Evolutionary conservation across 1,140 invertebrate genomes (phyloP).

Genomic region (Drosophila gunungcola): DNA sequence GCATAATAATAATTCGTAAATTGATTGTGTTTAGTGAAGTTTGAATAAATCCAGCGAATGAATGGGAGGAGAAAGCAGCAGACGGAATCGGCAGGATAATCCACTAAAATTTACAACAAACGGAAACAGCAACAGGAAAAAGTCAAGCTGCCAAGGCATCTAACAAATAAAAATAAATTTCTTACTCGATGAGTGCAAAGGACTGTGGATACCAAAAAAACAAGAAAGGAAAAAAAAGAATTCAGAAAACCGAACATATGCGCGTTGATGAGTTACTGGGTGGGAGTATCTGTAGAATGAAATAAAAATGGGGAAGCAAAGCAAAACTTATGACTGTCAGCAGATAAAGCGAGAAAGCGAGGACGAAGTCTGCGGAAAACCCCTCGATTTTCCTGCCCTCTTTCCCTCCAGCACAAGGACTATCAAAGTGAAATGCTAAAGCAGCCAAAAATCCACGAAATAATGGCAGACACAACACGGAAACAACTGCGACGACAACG

Average conservation of each 20-base stretch:
- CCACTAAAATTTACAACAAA: conserved; percentile 83
- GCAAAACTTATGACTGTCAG: conserved; percentile 82
- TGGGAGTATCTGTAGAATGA: conserved; percentile 57
- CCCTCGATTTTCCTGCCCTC: background rate
- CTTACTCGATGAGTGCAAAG: conserved; percentile 34
- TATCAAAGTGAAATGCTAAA: conserved; percentile 84
- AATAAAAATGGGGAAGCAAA: conserved; percentile 83
- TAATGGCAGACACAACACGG: conserved; percentile 81
- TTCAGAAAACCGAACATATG: conserved; percentile 64
- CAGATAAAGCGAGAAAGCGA: conserved; percentile 76
- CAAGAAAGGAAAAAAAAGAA: conserved; percentile 12
- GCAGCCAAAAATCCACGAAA: conserved; percentile 83
- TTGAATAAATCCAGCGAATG: conserved; percentile 76
- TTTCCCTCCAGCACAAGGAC: conserved; percentile 33
- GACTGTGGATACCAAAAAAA: conserved; percentile 5
- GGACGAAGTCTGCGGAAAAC: conserved; percentile 5
- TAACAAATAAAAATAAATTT: conserved; percentile 83
- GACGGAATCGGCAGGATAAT: conserved; percentile 71
- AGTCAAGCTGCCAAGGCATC: conserved; percentile 62
- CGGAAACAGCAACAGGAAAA: conserved; percentile 83
- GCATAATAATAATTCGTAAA: conserved; percentile 82
- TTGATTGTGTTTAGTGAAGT: conserved; percentile 84
- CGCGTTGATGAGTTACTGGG: conserved; percentile 76
- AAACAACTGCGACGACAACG: conserved; percentile 78
- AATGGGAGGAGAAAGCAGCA: conserved; percentile 37